Evolutionary conservation across 92 coral and sea anemone species (phyloP), one percentile per base, ranked within the genome.

Genomic region (Umimayanthus chanpuru): DNA sequence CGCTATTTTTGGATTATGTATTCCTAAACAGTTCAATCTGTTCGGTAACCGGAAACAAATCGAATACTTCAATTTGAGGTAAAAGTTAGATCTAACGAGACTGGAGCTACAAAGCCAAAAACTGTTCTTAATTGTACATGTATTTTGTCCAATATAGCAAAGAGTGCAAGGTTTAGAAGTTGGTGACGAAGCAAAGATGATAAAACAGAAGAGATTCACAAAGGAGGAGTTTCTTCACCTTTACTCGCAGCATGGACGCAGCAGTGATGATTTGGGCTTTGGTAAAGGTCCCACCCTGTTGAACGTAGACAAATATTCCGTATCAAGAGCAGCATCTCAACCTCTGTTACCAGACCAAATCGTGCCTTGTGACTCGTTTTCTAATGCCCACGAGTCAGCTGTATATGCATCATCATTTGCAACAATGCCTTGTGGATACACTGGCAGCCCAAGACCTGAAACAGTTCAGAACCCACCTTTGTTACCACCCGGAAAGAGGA

Each of bases 151-250:
- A 9, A 15, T 68, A 43, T 49, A 83, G 87, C 77, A 70, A 83
- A 43, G 66, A 70, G 28, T 32, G 6, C 65, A 43, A 44, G 78
- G 5, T 16, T 29, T 29, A 9, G 78, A 83, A 71, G 21, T 25
- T 0, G 86, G 25, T 5, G 75, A 40, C 21, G 30, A 32, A 10
- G 28, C 44, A 4, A 30, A 44, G n/a, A 71, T 8, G 50, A 44
- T 44, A 41, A 53, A 68, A 44, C 77, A 7, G 26, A 70, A 83
- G 40, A 70, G 4, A 66, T 71, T 83, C 21, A 25, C 68, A 26
- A 70, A 41, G 44, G 47, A 71, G 12, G 87, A 83, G 9, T 68
- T 68, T 83, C 77, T 83, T 70, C 77, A 83, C 21, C 55, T 83
- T 1, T 70, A 65, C 74, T 83, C 87, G 28, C 77, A 72, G 30